A percentile compares a stretch with the other conserved stretches of the same genome.
Conservation (phyloP, 2,797 vertebrate species). For the Semaprochilodus insignis region DNA sequence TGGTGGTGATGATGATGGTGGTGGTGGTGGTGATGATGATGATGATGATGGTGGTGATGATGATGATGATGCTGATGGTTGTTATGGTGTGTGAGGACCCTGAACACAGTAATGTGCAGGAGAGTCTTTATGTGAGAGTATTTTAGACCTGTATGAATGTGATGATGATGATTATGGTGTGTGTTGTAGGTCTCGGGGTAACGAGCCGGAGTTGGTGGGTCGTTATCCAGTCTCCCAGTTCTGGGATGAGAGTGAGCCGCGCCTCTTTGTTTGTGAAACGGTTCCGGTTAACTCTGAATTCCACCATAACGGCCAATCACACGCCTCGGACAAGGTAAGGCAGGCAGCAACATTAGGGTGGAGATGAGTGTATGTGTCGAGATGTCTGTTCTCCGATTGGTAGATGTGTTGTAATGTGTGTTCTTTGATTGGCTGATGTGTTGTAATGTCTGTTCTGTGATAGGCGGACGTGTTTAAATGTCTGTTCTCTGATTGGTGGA, state of each 20-base stretch:
- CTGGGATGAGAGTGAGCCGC: constrained; percentile 93
- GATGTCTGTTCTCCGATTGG: not conserved
- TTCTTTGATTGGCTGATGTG: not conserved
- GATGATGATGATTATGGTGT: not conserved
- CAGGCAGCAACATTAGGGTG: not conserved
- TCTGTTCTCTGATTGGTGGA: not conserved
- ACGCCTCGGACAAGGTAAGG: constrained; percentile 71
- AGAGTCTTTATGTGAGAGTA: too few species aligned
- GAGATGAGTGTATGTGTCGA: not conserved
- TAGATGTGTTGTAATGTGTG: too few species aligned
- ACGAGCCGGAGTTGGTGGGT: constrained; percentile 71
- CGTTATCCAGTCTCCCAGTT: constrained; percentile 87
- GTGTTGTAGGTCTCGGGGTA: constrained; percentile 75
- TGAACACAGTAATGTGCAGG: too few species aligned
- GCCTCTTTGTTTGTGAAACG: constrained; percentile 90
- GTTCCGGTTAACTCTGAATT: constrained; percentile 73
- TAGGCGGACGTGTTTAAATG: too few species aligned
- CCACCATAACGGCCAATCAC: constrained; percentile 53
- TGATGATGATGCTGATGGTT: too few species aligned
- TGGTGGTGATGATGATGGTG: too few species aligned
- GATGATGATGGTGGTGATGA: too few species aligned
- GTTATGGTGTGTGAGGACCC: too few species aligned
- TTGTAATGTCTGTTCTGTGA: not conserved
- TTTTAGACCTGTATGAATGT: too few species aligned
- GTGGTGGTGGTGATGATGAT: too few species aligned